A percentile compares a stretch with the other conserved stretches of the same genome.
Evolutionary conservation across 2,113 vertebrate species (phyloP).

Genomic region (Promerops cafer): DNA sequence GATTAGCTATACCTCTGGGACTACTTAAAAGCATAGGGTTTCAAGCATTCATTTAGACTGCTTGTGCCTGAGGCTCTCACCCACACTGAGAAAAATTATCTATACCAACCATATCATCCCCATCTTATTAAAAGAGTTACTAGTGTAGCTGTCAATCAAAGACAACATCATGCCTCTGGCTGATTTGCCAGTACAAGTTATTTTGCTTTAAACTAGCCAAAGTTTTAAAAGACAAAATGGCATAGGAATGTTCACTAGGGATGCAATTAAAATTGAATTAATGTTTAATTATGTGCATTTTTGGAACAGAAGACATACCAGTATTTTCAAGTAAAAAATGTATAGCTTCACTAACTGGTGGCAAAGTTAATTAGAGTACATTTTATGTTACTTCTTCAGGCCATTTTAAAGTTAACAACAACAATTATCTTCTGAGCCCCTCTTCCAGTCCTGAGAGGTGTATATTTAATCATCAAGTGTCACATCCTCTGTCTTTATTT

Average conservation of each 20-base stretch:
- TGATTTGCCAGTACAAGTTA: not conserved
- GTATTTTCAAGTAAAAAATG: not conserved
- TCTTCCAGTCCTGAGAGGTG: not conserved
- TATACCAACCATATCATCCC: not conserved
- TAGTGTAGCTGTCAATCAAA: not conserved
- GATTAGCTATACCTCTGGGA: not conserved
- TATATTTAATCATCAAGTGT: not conserved
- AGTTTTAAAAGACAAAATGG: slow-evolving; percentile 1
- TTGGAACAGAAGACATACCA: not conserved
- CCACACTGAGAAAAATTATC: not conserved
- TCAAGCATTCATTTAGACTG: not conserved
- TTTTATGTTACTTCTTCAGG: not conserved
- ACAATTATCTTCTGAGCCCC: not conserved
- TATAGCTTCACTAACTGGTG: not conserved
- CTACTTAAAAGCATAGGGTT: not conserved
- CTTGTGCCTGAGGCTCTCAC: not conserved
- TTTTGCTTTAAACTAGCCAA: not conserved
- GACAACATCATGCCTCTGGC: not conserved
- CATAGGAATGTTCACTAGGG: not conserved
- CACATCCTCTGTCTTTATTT: not conserved
- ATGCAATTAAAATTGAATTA: not conserved
- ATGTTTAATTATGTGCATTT: not conserved
- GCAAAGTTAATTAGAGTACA: not conserved
- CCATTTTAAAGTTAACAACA: slow-evolving; percentile 9
- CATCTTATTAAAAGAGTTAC: not conserved